These are phyloP conservation scores for Aramus guarauna DNA, from an alignment of 2,113 vertebrate genomes.

Conservation along the genomic window DNA sequence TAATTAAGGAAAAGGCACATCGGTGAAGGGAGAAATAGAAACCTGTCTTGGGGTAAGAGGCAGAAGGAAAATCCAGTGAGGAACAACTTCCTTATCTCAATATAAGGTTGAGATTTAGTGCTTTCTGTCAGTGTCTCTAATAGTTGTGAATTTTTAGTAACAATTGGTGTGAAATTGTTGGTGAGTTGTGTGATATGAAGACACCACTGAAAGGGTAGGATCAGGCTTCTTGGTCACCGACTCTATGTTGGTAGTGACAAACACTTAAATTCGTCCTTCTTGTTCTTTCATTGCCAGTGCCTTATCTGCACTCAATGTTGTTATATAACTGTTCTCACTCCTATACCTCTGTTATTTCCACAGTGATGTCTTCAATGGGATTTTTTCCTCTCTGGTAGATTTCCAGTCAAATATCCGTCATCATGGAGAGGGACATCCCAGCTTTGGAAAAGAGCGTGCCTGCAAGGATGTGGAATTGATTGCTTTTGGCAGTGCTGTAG, in stretches of 20 bases:
- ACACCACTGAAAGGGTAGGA: background rate
- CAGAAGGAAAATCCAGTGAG: background rate
- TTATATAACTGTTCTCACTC: background rate
- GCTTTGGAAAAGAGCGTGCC: background rate
- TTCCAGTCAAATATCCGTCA: background rate
- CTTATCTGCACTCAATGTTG: fast-evolving
- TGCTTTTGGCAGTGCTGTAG: constrained; percentile 9
- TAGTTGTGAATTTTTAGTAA: background rate
- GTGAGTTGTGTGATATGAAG: fast-evolving
- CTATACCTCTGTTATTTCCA: fast-evolving
- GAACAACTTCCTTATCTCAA: background rate
- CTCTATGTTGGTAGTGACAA: background rate
- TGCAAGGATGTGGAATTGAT: background rate
- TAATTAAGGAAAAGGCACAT: background rate
- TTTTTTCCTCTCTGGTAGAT: background rate
- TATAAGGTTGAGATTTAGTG: background rate
- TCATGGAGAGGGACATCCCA: background rate
- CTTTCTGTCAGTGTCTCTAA: background rate
- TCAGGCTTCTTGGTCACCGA: background rate
- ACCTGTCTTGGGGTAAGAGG: background rate
- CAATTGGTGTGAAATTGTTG: background rate
- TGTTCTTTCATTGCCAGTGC: background rate
- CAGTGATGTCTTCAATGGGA: background rate
- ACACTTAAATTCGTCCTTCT: background rate
- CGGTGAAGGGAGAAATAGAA: background rate